Percentiles rank a stretch among this genome's conserved stretches.
Evolutionary conservation across 37 sponge, comb jelly and placozoan genomes (phyloP).

Genomic region (Spongilla lacustris): DNA sequence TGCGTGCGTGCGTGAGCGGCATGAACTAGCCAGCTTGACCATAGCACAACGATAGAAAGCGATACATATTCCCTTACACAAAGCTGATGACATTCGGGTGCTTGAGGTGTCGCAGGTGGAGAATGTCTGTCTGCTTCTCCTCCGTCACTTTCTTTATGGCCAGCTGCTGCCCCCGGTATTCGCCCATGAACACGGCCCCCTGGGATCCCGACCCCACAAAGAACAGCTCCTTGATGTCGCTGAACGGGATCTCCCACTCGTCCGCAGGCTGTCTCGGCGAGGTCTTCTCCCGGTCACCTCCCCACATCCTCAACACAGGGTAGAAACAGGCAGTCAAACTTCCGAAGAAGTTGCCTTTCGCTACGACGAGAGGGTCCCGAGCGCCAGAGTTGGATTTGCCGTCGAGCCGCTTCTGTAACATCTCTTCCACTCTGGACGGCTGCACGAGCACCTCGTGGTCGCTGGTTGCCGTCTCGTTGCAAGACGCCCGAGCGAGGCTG

Average conservation of each 20-base stretch:
- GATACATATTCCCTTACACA: conserved; percentile 36
- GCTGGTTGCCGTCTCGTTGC: not conserved
- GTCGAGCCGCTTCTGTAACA: conserved; percentile 8
- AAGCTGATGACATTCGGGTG: conserved; percentile 83
- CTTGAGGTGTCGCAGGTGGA: conserved; percentile 57
- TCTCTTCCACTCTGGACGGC: conserved; percentile 55
- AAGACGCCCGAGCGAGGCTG: not conserved
- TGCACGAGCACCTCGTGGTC: not conserved
- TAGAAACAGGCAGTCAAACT: not conserved
- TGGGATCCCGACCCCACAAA: conserved; percentile 83
- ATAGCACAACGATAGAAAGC: too few relatives aligned
- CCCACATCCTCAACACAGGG: not conserved
- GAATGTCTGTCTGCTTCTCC: conserved; percentile 56
- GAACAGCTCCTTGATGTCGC: conserved; percentile 71
- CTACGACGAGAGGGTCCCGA: not conserved
- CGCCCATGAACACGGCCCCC: conserved; percentile 83
- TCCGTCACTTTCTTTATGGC: conserved; percentile 91
- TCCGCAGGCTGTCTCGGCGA: not conserved
- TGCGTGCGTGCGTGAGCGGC: conserved; percentile 5
- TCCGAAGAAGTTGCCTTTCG: not conserved
- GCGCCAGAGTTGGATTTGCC: not conserved
- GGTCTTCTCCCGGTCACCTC: not conserved
- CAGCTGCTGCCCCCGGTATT: conserved; percentile 51
- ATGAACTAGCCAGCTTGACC: not conserved
- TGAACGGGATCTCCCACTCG: conserved; percentile 69